phyloP scores from a whole-genome alignment of 2,113 vertebrate species.

The Calidris pugnax region DNA sequence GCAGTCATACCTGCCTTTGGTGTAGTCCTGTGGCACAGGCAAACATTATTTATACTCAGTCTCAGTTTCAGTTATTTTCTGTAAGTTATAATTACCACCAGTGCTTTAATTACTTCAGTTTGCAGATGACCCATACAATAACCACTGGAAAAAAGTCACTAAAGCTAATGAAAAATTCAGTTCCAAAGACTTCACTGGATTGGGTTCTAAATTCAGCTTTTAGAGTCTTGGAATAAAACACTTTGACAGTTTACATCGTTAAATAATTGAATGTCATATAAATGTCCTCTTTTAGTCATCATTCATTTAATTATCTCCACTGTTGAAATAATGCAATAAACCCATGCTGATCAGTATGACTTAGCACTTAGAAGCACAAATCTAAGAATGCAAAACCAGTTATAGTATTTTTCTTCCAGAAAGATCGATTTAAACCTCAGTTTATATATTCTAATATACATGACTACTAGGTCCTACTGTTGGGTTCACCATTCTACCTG shows the following conservation, averaged over 20 bases:
- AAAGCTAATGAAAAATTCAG: constrained; percentile 35
- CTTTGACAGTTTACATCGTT: constrained; percentile 17
- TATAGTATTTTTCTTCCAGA: background rate
- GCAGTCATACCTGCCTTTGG: background rate
- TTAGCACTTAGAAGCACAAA: constrained; percentile 5
- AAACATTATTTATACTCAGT: background rate
- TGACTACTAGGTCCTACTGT: background rate
- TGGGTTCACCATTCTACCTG: background rate
- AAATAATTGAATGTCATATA: constrained; percentile 53
- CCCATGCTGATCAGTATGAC: constrained; percentile 18
- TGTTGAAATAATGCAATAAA: constrained; percentile 31
- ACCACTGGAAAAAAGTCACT: constrained; percentile 16
- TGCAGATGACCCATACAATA: constrained; percentile 30
- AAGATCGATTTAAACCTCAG: background rate
- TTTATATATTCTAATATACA: background rate
- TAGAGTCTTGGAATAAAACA: constrained; percentile 30
- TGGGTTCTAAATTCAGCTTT: constrained; percentile 13
- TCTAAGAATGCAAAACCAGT: background rate
- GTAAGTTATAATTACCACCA: background rate
- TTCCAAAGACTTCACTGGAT: background rate
- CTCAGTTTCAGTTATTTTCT: background rate
- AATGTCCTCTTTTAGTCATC: constrained; percentile 36
- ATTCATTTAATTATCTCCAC: constrained; percentile 42
- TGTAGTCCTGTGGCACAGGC: background rate
- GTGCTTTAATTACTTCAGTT: constrained; percentile 35